These are phyloP conservation scores for Urocynchramus pylzowi DNA, from an alignment of 2,113 vertebrate genomes.

Conservation along the genomic window DNA sequence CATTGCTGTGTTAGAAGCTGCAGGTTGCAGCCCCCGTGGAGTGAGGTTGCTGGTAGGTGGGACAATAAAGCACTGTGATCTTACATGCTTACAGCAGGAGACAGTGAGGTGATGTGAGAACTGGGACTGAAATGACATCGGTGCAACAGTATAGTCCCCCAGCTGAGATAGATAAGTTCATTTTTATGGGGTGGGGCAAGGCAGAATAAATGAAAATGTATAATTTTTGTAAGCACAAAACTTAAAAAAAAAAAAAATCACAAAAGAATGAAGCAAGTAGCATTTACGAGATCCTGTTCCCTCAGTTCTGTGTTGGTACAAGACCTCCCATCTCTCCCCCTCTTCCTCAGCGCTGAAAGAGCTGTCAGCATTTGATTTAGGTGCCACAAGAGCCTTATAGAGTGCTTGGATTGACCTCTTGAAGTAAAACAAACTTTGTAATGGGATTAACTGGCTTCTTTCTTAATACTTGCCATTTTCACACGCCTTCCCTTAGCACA, in stretches of 20 bases:
- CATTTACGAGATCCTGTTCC: not conserved
- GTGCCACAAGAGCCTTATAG: not conserved
- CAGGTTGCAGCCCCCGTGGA: not conserved
- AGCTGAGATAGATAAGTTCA: not conserved
- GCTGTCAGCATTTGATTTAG: slow-evolving; percentile 10
- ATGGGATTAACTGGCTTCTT: slow-evolving; percentile 42
- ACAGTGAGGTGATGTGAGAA: not conserved
- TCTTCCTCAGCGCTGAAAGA: not conserved
- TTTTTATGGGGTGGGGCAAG: not conserved
- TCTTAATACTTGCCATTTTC: not conserved
- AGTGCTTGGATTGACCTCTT: not conserved
- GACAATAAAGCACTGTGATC: not conserved
- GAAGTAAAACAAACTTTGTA: slow-evolving; percentile 48
- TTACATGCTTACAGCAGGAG: not conserved
- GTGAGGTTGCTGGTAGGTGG: not conserved
- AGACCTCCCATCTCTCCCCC: not conserved
- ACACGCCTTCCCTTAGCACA: not conserved
- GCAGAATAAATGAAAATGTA: not conserved
- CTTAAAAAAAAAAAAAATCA: not conserved
- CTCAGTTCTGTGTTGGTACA: not conserved
- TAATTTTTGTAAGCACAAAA: not conserved
- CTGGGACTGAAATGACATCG: not conserved
- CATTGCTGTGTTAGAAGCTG: not conserved
- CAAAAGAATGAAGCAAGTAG: not conserved
- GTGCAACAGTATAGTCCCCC: not conserved